Conservation (phyloP, 2,888 invertebrate genomes). For the Ischnus inquisitorius region DNA sequence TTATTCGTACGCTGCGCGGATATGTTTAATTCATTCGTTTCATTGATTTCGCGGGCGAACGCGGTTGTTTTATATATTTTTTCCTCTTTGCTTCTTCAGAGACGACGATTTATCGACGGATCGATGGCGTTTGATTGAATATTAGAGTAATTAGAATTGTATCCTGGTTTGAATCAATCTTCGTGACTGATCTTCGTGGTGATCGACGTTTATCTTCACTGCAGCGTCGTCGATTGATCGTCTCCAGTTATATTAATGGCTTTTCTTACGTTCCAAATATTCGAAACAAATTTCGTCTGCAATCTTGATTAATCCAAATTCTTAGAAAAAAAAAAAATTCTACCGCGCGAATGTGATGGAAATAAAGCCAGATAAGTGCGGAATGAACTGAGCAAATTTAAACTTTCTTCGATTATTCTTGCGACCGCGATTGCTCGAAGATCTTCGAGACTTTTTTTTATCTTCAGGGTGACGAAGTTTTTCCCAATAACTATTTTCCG, state of each 20-base stretch:
- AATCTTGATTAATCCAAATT: neutral
- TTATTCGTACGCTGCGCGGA: neutral
- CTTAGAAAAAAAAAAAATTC: neutral
- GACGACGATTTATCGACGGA: neutral
- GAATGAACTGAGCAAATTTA: neutral
- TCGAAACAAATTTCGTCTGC: neutral
- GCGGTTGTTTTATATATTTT: slow-evolving; percentile 10
- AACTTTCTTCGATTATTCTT: neutral
- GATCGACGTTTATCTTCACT: slow-evolving; percentile 60
- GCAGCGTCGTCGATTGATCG: slow-evolving; percentile 20
- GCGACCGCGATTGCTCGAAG: slow-evolving; percentile 1
- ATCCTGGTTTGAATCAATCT: neutral
- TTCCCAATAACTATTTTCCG: slow-evolving; percentile 44
- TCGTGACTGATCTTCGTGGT: slow-evolving; percentile 52
- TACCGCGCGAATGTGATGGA: neutral
- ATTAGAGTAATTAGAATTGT: neutral
- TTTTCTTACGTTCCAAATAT: neutral
- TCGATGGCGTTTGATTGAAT: neutral
- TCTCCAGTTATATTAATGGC: neutral
- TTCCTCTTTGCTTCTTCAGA: neutral
- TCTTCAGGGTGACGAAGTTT: slow-evolving; percentile 52
- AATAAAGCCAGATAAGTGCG: neutral
- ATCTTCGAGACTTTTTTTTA: slow-evolving; percentile 30
- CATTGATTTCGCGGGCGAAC: neutral
- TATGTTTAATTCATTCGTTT: neutral